phyloP scores from a whole-genome alignment of 2,888 invertebrate species.

The Orthonychiurus folsomi region DNA sequence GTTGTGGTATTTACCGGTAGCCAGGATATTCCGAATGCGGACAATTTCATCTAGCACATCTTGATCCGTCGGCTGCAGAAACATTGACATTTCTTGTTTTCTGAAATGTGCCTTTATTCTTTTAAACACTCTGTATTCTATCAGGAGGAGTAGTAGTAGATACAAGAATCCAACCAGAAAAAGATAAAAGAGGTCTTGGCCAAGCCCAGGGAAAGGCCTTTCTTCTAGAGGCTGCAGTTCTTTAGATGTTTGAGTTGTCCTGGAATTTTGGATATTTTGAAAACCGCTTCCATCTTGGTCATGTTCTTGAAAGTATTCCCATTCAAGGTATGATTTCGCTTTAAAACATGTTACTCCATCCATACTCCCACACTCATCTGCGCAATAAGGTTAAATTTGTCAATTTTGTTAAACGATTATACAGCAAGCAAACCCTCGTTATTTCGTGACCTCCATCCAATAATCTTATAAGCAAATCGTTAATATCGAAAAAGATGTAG shows the following conservation, averaged over 20 bases:
- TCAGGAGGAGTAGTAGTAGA: background rate
- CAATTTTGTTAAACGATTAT: no score
- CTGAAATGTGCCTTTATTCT: background rate
- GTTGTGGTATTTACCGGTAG: no score
- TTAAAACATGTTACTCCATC: constrained; percentile 17
- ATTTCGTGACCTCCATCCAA: no score
- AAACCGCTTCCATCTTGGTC: no score
- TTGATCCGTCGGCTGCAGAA: constrained; percentile 10
- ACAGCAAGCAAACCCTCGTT: no score
- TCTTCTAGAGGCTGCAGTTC: no score
- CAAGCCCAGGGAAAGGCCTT: constrained; percentile 29
- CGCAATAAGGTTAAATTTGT: no score
- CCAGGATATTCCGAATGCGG: background rate
- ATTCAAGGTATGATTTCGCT: constrained; percentile 13
- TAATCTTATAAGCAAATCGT: no score
- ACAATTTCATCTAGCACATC: constrained; percentile 16
- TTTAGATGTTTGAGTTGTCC: no score
- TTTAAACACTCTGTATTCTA: background rate
- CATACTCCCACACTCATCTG: no score
- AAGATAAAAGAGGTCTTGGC: constrained; percentile 24
- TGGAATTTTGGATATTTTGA: no score
- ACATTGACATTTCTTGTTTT: constrained; percentile 8
- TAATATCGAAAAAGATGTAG: no score
- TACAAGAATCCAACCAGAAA: constrained; percentile 16
- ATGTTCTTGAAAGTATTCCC: constrained; percentile 8